These are phyloP conservation scores for Prosapia bicincta DNA, from an alignment of 2,888 invertebrate species.

Conservation along the genomic window DNA sequence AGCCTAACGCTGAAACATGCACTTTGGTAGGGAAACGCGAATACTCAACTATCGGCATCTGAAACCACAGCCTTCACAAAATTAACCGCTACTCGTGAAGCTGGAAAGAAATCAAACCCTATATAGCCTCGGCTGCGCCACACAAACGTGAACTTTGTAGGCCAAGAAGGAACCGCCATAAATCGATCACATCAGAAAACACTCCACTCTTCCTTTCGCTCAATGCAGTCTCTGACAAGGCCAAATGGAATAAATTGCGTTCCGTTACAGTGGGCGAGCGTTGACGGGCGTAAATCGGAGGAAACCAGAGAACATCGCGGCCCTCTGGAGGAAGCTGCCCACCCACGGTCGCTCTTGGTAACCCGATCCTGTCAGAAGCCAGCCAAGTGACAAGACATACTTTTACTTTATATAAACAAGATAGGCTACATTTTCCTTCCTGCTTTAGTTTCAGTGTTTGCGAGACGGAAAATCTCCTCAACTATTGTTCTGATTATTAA, in stretches of 20 bases:
- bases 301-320: not conserved
- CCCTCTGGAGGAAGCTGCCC: not conserved
- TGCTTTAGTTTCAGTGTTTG: not conserved
- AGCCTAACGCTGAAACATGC: too few relatives aligned
- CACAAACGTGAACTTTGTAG: too few relatives aligned
- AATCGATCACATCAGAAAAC: too few relatives aligned
- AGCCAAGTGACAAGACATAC: not conserved
- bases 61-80: too few relatives aligned
- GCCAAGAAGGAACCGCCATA: too few relatives aligned
- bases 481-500: too few relatives aligned
- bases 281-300: not conserved
- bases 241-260: not conserved
- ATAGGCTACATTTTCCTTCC: not conserved
- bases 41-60: too few relatives aligned
- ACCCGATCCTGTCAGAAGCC: not conserved
- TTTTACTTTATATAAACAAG: not conserved
- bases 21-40: too few relatives aligned
- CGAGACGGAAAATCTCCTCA: not conserved
- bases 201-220: too few relatives aligned
- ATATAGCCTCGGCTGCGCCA: too few relatives aligned
- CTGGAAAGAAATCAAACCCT: too few relatives aligned
- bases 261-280: not conserved
- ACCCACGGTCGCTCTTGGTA: not conserved
- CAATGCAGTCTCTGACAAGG: not conserved
- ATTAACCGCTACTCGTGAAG: too few relatives aligned